Conservation (phyloP, 2,888 invertebrate genomes). For the Osmoderma eremita region DNA sequence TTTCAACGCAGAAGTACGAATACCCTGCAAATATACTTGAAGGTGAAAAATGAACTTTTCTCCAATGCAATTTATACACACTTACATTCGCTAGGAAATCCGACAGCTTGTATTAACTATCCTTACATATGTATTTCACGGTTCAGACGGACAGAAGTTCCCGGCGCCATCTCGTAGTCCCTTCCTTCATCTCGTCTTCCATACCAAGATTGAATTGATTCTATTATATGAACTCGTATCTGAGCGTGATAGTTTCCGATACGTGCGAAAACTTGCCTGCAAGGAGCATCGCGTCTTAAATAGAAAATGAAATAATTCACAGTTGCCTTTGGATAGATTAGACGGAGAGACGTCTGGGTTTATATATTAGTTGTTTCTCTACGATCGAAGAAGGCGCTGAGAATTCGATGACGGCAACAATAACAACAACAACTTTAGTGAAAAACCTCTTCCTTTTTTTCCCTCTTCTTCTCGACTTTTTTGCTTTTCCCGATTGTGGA, state of each 20-base stretch:
- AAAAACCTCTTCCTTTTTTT: conserved; percentile 6
- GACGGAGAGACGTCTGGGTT: neutral
- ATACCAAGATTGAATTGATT: conserved; percentile 26
- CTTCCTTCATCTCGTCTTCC: conserved; percentile 37
- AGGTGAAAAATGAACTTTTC: conserved; percentile 13
- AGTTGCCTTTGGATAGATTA: neutral
- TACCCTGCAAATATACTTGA: no score
- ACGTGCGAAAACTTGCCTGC: neutral
- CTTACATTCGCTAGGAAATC: conserved; percentile 37
- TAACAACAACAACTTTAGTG: conserved; percentile 21
- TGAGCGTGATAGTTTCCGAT: neutral
- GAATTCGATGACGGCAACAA: conserved; percentile 5
- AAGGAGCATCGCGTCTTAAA: conserved; percentile 9
- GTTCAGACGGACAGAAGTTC: conserved; percentile 46
- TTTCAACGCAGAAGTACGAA: no score
- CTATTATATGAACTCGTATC: conserved; percentile 1
- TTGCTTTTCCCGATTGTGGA: neutral
- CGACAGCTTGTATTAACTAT: conserved; percentile 48
- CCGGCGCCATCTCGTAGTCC: conserved; percentile 47
- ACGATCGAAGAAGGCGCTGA: neutral
- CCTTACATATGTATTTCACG: conserved; percentile 51
- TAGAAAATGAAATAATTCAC: conserved; percentile 26
- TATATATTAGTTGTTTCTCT: conserved; percentile 22
- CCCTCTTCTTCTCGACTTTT: neutral
- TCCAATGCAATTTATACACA: conserved; percentile 16